Evolutionary conservation across 1,140 invertebrate genomes (phyloP).

Genomic region (Penaeus indicus): DNA sequence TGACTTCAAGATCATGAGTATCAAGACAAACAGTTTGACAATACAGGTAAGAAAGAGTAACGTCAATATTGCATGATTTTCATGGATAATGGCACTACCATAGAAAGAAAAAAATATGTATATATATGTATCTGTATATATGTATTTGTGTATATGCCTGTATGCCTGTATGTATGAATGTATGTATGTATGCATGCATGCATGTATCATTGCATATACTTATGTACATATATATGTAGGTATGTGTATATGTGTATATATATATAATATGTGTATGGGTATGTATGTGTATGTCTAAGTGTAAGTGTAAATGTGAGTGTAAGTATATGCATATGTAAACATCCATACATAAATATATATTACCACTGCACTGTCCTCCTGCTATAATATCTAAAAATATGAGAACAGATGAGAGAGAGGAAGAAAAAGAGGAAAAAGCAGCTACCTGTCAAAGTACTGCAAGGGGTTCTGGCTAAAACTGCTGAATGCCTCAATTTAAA

Average conservation of each 20-base stretch:
- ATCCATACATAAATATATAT: neutral
- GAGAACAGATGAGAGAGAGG: neutral
- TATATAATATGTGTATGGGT: too few species aligned
- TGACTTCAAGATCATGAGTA: too few species aligned
- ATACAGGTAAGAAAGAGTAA: too few species aligned
- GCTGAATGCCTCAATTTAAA: neutral
- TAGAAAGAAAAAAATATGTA: neutral
- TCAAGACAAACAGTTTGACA: too few species aligned
- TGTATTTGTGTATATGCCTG: neutral
- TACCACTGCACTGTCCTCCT: too few species aligned
- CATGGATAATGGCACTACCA: too few species aligned
- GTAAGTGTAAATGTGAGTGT: neutral
- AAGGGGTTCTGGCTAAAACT: neutral
- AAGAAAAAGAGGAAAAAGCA: neutral
- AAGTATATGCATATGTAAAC: conserved; percentile 1
- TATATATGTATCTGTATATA: neutral
- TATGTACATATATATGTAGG: neutral
- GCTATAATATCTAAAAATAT: too few species aligned
- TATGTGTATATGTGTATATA: too few species aligned
- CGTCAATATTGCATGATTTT: too few species aligned
- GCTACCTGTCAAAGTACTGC: neutral
- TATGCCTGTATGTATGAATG: neutral
- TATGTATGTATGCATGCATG: conserved; percentile 3
- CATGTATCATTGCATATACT: neutral
- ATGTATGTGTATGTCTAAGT: neutral